Evolutionary conservation across 1,140 invertebrate species (phyloP).

Genomic region (Drosophila athabasca): DNA sequence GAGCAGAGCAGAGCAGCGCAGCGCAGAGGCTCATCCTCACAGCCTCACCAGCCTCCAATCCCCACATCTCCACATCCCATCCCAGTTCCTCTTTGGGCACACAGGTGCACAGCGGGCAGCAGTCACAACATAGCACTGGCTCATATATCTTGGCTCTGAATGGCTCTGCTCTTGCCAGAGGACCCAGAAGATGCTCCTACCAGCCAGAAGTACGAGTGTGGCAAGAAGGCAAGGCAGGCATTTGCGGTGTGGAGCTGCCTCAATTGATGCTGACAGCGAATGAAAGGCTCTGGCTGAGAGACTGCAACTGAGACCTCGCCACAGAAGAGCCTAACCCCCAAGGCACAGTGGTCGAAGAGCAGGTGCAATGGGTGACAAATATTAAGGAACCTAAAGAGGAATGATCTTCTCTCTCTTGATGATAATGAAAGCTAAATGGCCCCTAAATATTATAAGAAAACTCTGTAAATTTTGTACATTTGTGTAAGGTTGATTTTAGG

Average conservation of each 20-base stretch:
- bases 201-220: too few species aligned
- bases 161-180: slow-evolving; percentile 24
- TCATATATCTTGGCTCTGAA: slow-evolving; percentile 71
- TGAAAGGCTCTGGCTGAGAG: slow-evolving; percentile 66
- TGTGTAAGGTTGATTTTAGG: too few species aligned
- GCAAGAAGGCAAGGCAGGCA: background rate
- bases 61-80: slow-evolving; percentile 9
- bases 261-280: slow-evolving; percentile 82
- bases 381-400: background rate
- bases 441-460: too few species aligned
- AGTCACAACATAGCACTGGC: slow-evolving; percentile 76
- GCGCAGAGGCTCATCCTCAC: slow-evolving; percentile 35
- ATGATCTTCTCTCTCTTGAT: too few species aligned
- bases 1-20: background rate
- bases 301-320: slow-evolving; percentile 42
- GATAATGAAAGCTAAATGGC: too few species aligned
- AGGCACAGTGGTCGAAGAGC: slow-evolving; percentile 20
- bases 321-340: slow-evolving; percentile 10
- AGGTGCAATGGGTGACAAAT: background rate
- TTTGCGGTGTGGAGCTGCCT: slow-evolving; percentile 57
- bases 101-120: slow-evolving; percentile 81
- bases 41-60: background rate
- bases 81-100: slow-evolving; percentile 30
- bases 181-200: background rate
- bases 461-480: too few species aligned